Percentiles rank a stretch among this genome's conserved stretches.
phyloP scores from a whole-genome alignment of 2,888 invertebrate species.

The Cheilosia pagana region DNA sequence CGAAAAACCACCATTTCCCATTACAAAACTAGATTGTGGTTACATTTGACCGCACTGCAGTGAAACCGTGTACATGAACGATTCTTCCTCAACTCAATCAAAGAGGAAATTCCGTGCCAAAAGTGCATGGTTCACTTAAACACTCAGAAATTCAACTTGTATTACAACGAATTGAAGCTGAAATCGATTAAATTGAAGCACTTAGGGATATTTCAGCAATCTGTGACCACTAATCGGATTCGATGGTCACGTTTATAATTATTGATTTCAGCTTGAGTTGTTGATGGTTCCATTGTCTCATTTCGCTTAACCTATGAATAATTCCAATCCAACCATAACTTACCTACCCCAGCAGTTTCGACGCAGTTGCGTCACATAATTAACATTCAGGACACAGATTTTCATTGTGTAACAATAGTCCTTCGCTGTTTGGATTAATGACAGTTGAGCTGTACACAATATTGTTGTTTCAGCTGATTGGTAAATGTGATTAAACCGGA shows the following conservation, averaged over 20 bases:
- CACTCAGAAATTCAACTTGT: too few species aligned
- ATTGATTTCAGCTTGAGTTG: too few species aligned
- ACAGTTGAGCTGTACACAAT: constrained; percentile 2
- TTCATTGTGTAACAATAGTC: not conserved
- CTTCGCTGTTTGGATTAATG: constrained; percentile 6
- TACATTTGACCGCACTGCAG: not conserved
- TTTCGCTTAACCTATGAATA: not conserved
- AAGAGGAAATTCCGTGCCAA: too few species aligned
- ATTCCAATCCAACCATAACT: not conserved
- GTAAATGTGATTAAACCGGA: constrained; percentile 2
- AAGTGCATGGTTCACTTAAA: too few species aligned
- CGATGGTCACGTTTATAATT: not conserved
- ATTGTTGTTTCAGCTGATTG: constrained; percentile 15
- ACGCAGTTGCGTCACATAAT: constrained; percentile 1
- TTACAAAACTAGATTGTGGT: not conserved
- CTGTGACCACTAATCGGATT: not conserved
- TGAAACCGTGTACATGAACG: not conserved
- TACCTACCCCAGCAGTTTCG: not conserved
- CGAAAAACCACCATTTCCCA: not conserved
- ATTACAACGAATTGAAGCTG: too few species aligned
- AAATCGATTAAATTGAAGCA: too few species aligned
- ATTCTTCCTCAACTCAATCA: too few species aligned
- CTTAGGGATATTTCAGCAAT: not conserved
- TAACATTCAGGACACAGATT: constrained; percentile 15
- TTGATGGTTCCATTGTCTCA: not conserved